phyloP scores from a whole-genome alignment of 2,113 vertebrate species.

The Haplochromis burtoni region DNA sequence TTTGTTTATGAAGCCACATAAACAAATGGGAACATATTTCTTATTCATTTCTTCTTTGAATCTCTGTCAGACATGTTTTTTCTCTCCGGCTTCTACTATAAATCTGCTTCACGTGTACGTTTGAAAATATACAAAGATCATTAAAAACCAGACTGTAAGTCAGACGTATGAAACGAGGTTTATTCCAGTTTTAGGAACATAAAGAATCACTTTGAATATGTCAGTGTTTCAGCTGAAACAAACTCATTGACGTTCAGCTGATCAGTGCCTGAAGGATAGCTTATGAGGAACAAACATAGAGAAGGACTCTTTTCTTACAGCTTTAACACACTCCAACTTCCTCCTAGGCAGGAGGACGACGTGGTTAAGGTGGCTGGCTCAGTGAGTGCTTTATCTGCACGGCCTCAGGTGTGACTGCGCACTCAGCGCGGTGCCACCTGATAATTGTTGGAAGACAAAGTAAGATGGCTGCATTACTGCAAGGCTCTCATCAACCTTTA shows the following conservation, averaged over 20 bases:
- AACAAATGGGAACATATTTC: not conserved
- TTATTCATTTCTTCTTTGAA: not conserved
- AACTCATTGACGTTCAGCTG: not conserved
- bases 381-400: not conserved
- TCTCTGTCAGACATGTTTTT: not conserved
- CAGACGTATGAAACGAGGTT: not conserved
- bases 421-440: accelerated
- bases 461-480: not conserved
- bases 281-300: not conserved
- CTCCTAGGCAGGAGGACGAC: not conserved
- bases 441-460: not conserved
- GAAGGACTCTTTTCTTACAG: not conserved
- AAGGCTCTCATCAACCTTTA: not conserved
- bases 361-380: not conserved
- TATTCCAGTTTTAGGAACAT: not conserved
- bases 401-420: not conserved
- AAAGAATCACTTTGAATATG: not conserved
- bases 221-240: not conserved
- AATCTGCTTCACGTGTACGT: not conserved
- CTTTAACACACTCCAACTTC: not conserved
- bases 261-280: not conserved
- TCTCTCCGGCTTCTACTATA: not conserved
- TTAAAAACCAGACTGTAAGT: not conserved
- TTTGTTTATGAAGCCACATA: not conserved
- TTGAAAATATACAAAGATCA: not conserved